Base-by-base conservation (phyloP, 2,888 invertebrate species). In the Cecidostiba fungosa region DNA sequence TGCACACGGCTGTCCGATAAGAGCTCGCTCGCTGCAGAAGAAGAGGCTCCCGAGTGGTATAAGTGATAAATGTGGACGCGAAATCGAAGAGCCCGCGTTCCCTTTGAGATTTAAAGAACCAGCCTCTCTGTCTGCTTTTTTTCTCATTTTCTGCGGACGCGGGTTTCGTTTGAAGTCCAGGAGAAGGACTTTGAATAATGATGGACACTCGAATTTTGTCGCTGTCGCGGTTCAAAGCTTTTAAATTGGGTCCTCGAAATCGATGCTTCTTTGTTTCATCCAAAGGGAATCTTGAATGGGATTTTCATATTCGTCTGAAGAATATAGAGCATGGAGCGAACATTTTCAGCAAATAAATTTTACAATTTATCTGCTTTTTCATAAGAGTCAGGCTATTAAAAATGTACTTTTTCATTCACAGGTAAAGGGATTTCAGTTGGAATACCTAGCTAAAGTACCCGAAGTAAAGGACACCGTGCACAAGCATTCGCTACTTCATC, bases 381-480 rank as follows among this genome's bases (percentile, higher is more conserved):
- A 0, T 8, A 2, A 0, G 14, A 5, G 26, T 6, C 6, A 14
- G 4, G 3, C 1, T 3, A n/a, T 16, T 32, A n/a, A 26, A 43
- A 36, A 72, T 82, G 39, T 10, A 50, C n/a, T 82, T 74, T 79
- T 29, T 36, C 3, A 26, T 86, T 86, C 91, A 84, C 92, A 96
- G 95, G 98, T 98, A 59, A 98, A 98, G 94, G 99, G 99, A 39
- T 99, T 99, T 94, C 98, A 99, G 93, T 96, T 99, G 89, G 99
- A 99, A 91, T 99, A 99, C 94, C 95, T 99, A 91, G 96, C 98
- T 74, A 99, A 99, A 95, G 98, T 98, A 91, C 98, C 99, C 91
- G 98, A 99, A 95, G 98, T 99, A 70, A 99, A 99, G 94, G 99
- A 99, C 94, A 99, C 99, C 0, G 99, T 99, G 66, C 98, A 99